A percentile compares a stretch with the other conserved stretches of the same genome.
These are phyloP conservation scores for Alfaro cultratus DNA, from an alignment of 2,797 vertebrate species.

Conservation along the genomic window DNA sequence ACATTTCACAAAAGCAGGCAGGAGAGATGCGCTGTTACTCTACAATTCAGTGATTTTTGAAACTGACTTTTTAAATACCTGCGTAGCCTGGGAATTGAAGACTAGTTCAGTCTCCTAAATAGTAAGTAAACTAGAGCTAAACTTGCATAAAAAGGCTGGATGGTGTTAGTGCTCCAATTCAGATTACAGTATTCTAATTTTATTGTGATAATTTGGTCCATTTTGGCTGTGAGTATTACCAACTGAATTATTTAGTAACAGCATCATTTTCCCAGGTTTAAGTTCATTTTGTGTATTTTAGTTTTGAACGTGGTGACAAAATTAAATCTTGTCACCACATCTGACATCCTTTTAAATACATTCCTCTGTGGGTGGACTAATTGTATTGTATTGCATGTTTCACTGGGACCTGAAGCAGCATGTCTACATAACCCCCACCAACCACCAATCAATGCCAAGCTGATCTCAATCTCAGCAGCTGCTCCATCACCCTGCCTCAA, in stretches of 20 bases:
- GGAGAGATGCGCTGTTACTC: not conserved
- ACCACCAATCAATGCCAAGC: slow-evolving; percentile 4
- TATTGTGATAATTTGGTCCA: not conserved
- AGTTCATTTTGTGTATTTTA: not conserved
- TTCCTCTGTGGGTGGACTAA: slow-evolving; percentile 4
- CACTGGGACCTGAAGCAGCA: slow-evolving; percentile 9
- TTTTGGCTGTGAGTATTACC: not conserved
- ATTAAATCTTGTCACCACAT: not conserved
- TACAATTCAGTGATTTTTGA: not conserved
- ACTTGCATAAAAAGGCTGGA: not conserved
- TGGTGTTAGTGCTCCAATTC: not conserved
- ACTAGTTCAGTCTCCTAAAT: not conserved
- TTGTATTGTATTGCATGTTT: slow-evolving; percentile 3
- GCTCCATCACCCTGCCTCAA: not conserved
- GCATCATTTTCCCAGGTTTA: not conserved
- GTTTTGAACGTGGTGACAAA: not conserved
- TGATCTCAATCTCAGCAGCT: slow-evolving; percentile 3
- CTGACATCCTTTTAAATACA: slow-evolving; percentile 4
- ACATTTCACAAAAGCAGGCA: not conserved
- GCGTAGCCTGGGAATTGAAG: not conserved
- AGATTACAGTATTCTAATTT: not conserved
- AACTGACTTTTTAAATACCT: not conserved
- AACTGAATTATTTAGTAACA: not conserved
- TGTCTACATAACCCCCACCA: not conserved
- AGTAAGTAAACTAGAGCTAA: not conserved